Percentiles rank a stretch among this genome's conserved stretches.
Conservation (phyloP, 2,113 vertebrate species). For the Deroptyus accipitrinus region DNA sequence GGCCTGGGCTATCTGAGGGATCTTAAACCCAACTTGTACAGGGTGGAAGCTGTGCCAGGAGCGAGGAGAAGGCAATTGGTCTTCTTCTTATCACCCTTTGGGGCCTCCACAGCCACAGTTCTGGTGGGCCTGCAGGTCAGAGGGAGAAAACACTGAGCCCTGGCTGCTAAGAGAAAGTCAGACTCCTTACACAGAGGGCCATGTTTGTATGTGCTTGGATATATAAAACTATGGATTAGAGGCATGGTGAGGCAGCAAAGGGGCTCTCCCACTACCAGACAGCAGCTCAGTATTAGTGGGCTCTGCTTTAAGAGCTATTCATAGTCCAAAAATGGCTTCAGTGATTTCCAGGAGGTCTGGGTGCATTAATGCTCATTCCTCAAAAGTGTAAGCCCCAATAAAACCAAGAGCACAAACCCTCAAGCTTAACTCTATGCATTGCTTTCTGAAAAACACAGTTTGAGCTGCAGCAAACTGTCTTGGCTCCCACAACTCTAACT, state of each 20-base stretch:
- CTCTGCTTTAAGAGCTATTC: not conserved
- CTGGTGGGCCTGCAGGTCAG: not conserved
- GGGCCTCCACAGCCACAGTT: not conserved
- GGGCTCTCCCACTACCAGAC: not conserved
- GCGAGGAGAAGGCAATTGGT: not conserved
- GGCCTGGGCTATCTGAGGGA: not conserved
- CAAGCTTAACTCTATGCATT: not conserved
- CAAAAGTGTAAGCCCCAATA: not conserved
- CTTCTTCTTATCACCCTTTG: not conserved
- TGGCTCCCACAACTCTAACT: rapidly evolving
- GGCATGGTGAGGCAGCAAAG: not conserved
- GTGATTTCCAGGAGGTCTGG: not conserved
- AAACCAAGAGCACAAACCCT: not conserved
- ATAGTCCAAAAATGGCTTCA: not conserved
- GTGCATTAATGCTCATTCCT: not conserved
- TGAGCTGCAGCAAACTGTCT: not conserved
- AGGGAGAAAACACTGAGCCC: not conserved
- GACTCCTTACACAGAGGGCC: not conserved
- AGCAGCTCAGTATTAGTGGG: not conserved
- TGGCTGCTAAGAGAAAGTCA: not conserved
- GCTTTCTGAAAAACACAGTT: not conserved
- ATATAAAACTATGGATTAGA: not conserved
- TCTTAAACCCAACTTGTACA: not conserved
- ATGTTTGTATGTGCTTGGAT: not conserved
- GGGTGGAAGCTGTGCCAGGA: rapidly evolving